Conservation (phyloP, 1,140 invertebrate species). For the Lordiphosa mommai region DNA sequence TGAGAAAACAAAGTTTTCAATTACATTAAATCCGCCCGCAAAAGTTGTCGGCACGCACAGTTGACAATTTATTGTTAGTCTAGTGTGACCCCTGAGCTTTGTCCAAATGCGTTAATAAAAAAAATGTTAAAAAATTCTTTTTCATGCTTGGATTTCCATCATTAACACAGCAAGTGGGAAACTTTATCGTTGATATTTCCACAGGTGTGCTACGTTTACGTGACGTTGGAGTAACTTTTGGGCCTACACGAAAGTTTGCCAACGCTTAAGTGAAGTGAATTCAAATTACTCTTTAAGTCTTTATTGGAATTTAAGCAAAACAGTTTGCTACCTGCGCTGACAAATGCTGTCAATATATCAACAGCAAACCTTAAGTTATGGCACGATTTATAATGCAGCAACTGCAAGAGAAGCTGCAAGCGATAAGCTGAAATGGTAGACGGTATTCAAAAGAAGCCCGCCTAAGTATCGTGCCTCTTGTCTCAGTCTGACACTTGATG, state of each 20-base stretch:
- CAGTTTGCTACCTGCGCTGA: slow-evolving; percentile 24
- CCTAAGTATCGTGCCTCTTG: slow-evolving; percentile 33
- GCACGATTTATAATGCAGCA: slow-evolving; percentile 57
- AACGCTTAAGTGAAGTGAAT: slow-evolving; percentile 23
- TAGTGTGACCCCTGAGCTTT: slow-evolving; percentile 37
- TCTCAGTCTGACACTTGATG: slow-evolving; percentile 39
- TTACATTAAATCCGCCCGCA: slow-evolving; percentile 68
- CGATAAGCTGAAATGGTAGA: slow-evolving; percentile 62
- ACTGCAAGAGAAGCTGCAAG: slow-evolving; percentile 20
- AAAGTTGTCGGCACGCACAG: slow-evolving; percentile 60
- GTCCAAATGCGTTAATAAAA: slow-evolving; percentile 60
- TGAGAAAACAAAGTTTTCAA: slow-evolving; percentile 61
- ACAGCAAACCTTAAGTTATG: slow-evolving; percentile 59
- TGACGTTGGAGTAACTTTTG: slow-evolving; percentile 29
- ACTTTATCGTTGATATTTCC: slow-evolving; percentile 20
- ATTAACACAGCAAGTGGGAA: slow-evolving; percentile 37
- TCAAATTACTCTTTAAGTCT: background rate
- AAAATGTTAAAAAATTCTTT: slow-evolving; percentile 27
- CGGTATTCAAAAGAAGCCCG: slow-evolving; percentile 34
- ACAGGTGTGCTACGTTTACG: slow-evolving; percentile 51
- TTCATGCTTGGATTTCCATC: slow-evolving; percentile 17
- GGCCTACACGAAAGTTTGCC: slow-evolving; percentile 38
- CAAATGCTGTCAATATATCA: slow-evolving; percentile 73
- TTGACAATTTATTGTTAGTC: slow-evolving; percentile 69
- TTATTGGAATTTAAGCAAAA: background rate